Percentiles rank a stretch among this genome's conserved stretches.
These are phyloP conservation scores for Lordiphosa stackelbergi DNA, from an alignment of 1,140 invertebrate species.

Conservation along the genomic window DNA sequence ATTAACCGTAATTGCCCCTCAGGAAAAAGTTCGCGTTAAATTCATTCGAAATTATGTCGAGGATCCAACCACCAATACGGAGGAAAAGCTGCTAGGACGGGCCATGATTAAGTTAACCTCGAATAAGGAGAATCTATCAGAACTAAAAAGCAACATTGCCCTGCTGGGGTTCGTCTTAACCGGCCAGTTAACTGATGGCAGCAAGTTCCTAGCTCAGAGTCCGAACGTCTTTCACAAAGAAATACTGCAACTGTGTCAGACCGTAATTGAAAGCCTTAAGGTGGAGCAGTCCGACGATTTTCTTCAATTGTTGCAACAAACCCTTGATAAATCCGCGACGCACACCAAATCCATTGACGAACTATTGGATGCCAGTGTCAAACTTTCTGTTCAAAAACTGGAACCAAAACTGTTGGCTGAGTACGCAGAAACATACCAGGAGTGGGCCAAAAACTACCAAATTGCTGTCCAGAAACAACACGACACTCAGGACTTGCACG, in stretches of 20 bases:
- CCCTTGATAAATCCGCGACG: slow-evolving; percentile 5
- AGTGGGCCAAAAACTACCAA: slow-evolving; percentile 38
- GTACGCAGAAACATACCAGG: slow-evolving; percentile 65
- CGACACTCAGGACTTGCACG: slow-evolving; percentile 15
- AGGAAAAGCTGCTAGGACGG: slow-evolving; percentile 37
- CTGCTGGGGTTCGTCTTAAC: slow-evolving; percentile 84
- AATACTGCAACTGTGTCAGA: slow-evolving; percentile 74
- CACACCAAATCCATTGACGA: slow-evolving; percentile 20
- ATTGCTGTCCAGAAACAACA: slow-evolving; percentile 18
- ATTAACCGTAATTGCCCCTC: not conserved
- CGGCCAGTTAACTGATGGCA: slow-evolving; percentile 82
- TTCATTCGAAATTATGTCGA: slow-evolving; percentile 91
- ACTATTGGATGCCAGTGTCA: slow-evolving; percentile 23
- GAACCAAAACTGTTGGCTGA: slow-evolving; percentile 80
- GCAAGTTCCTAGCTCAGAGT: slow-evolving; percentile 20
- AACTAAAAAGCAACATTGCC: slow-evolving; percentile 80
- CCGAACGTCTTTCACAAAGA: slow-evolving; percentile 34
- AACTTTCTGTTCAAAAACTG: slow-evolving; percentile 78
- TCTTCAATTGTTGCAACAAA: slow-evolving; percentile 14
- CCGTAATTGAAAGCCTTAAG: slow-evolving; percentile 24
- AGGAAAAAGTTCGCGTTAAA: slow-evolving; percentile 85
- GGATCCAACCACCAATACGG: slow-evolving; percentile 84
- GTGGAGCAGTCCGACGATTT: slow-evolving; percentile 17
- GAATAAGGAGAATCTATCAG: slow-evolving; percentile 52
- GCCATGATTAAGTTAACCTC: slow-evolving; percentile 78